Conservation (phyloP, 2,797 vertebrate species). For the Glossophaga mutica region DNA sequence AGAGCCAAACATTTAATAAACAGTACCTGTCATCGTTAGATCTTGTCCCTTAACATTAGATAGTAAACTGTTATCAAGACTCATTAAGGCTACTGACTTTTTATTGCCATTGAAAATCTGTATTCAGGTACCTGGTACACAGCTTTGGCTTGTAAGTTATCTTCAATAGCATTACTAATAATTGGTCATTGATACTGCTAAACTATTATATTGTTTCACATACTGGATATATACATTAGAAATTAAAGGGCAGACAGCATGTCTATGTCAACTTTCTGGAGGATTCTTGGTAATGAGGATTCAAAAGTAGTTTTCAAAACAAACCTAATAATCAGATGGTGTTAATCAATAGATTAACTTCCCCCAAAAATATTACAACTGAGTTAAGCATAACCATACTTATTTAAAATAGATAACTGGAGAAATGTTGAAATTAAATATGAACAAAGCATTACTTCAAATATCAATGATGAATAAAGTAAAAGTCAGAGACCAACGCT, state of each 20-base stretch:
- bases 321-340: slow-evolving; percentile 1
- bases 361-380: neutral
- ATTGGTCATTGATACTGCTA: neutral
- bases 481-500: neutral
- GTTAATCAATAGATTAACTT: neutral
- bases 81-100: neutral
- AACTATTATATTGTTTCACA: neutral
- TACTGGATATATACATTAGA: neutral
- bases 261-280: neutral
- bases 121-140: neutral
- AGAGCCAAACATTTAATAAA: neutral
- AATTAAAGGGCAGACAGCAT: neutral
- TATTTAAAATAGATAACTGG: neutral
- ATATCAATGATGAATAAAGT: neutral
- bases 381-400: neutral
- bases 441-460: neutral
- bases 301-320: neutral
- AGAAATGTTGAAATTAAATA: slow-evolving; percentile 13
- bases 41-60: neutral
- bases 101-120: neutral
- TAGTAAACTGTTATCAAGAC: neutral
- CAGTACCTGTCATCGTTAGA: neutral
- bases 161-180: neutral
- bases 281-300: neutral
- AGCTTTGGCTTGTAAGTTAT: neutral